Conservation (phyloP, 2,797 vertebrate species). For the Anas flavirostris region DNA sequence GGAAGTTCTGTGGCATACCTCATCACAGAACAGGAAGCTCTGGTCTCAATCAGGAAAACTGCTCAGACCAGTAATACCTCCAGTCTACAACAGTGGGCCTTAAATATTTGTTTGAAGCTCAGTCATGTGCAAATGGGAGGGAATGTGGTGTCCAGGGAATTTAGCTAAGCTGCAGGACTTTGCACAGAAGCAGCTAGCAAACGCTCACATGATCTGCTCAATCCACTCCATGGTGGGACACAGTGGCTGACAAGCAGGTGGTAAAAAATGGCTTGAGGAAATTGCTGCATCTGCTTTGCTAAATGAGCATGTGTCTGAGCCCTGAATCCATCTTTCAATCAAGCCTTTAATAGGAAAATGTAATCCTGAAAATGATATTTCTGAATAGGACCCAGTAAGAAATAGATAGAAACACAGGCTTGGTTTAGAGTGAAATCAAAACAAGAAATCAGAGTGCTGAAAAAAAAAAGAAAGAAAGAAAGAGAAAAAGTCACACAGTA, state of each 20-base stretch:
- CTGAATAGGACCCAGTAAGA: background rate
- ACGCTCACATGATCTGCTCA: background rate
- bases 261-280: conserved; percentile 32
- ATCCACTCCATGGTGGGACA: background rate
- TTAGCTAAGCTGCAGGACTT: background rate
- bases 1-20: background rate
- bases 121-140: background rate
- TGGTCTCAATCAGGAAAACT: background rate
- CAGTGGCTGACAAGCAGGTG: conserved; percentile 14
- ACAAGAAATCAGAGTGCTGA: background rate
- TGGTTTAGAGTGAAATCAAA: conserved; percentile 4
- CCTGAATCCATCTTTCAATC: conserved; percentile 33
- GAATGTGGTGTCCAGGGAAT: background rate
- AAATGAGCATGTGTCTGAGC: conserved; percentile 22
- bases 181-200: background rate
- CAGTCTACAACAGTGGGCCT: background rate
- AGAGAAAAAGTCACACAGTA: background rate
- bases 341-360: background rate
- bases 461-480: background rate
- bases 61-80: background rate
- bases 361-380: background rate
- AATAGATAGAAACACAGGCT: background rate
- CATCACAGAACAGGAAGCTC: background rate
- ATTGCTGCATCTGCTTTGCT: conserved; percentile 34
- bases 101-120: background rate